Evolutionary conservation across 2,797 vertebrate species (phyloP), one percentile per base, ranked within the genome.

Genomic region (Gila robusta): DNA sequence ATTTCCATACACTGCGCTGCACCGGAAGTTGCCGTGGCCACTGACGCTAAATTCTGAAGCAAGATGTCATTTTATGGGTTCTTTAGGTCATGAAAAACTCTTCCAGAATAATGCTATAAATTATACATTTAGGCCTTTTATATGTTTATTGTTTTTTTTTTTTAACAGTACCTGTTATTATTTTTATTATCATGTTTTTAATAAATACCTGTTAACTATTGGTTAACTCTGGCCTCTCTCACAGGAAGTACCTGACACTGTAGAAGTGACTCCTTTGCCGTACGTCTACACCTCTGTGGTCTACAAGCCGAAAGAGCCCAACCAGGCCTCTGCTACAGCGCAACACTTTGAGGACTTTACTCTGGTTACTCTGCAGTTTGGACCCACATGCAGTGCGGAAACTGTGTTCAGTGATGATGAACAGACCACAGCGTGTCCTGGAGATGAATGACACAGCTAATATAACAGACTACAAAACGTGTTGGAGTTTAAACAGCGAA

Each of bases 331-430:
- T 2, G 37, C 73, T 32, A 6, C 35, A 23, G 23, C 16, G 0
- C 19, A 54, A 28, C 9, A 78, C 37, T 19, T 23, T 23, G 67
- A 87, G 16, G 87, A 89, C 39, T 88, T 76, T 10, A 32, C 28
- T 32, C 28, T 32, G 85, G 70, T 26, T 91, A 90, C 66, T 89
- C 90, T 32, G 89, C 28, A 81, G 32, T 83, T 89, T 28, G 19
- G n/a, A 21, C 8, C 32, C 37, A 12, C n/a, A 52, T 32, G 28
- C 28, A 32, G 28, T 32, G 28, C 28, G 28, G 28, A 32, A 32
- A 32, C 28, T 32, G 28, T 32, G 28, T 23, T 47, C 3, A 23
- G 49, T 32, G 11, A 78, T 54, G 52, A 7, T 7, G 41, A 76
- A 37, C 2, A 32, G 28, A 32, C 28, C 28, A 32, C 28, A 32